These are phyloP conservation scores for Pseudococcus jackbeardsleyi DNA, from an alignment of 2,888 invertebrate genomes.

Conservation along the genomic window DNA sequence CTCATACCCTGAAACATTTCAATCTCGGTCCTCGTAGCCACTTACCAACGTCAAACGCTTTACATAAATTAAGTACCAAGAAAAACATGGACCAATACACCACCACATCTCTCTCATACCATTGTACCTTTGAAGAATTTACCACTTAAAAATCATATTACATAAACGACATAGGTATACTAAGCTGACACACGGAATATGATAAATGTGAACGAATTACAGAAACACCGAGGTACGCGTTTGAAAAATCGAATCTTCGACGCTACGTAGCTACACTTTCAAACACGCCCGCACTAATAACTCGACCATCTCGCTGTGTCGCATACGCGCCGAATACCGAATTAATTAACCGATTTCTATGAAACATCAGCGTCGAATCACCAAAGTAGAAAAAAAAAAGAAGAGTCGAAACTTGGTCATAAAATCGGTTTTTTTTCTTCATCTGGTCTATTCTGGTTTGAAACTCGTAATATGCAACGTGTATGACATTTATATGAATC, in stretches of 20 bases:
- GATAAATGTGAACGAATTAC: conserved; percentile 32
- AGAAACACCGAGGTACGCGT: conserved; percentile 29
- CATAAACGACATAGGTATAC: conserved; percentile 34
- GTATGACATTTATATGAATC: conserved; percentile 44
- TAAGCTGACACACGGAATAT: conserved; percentile 30
- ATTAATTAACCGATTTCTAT: conserved; percentile 27
- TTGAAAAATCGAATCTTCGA: conserved; percentile 24
- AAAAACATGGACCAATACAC: conserved; percentile 36
- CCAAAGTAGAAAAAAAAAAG: not conserved
- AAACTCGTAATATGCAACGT: conserved; percentile 31
- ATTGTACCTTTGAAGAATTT: conserved; percentile 4
- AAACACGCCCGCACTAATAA: conserved; percentile 33
- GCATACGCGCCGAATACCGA: not conserved
- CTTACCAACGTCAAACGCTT: conserved; percentile 27
- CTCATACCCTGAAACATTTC: not conserved
- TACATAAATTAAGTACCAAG: conserved; percentile 36
- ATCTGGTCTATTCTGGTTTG: not conserved
- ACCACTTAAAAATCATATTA: conserved; percentile 45
- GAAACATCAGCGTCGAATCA: not conserved
- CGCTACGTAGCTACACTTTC: not conserved
- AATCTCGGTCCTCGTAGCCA: not conserved
- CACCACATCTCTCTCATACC: not conserved
- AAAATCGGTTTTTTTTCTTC: not conserved
- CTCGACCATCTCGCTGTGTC: not conserved
- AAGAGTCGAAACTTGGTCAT: conserved; percentile 9